Evolutionary conservation across 2,113 vertebrate species (phyloP).

Genomic region (Egretta garzetta): DNA sequence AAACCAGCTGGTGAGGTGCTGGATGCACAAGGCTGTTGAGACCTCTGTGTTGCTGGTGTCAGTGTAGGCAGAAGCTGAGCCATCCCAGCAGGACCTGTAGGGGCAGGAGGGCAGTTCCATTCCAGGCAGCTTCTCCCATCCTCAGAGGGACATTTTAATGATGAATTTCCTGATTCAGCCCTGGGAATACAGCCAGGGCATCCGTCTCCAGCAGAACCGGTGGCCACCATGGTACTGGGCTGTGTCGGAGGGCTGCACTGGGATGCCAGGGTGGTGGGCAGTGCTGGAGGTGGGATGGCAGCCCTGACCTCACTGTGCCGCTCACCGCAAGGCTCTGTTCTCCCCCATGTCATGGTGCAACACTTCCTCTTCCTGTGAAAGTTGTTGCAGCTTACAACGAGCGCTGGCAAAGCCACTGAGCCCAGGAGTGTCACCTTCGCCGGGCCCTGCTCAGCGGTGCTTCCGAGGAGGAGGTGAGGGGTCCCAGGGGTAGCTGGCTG

Average conservation of each 20-base stretch:
- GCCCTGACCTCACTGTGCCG: not conserved
- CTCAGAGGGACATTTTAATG: not conserved
- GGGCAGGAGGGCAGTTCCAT: not conserved
- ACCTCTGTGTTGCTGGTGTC: not conserved
- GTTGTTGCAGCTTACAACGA: not conserved
- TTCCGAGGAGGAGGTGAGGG: not conserved
- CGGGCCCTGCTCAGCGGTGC: fast-evolving
- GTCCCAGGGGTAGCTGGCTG: not conserved
- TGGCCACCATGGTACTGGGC: fast-evolving
- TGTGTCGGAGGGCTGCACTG: fast-evolving
- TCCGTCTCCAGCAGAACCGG: fast-evolving
- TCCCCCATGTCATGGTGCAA: not conserved
- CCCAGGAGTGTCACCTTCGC: fast-evolving
- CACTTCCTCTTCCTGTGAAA: not conserved
- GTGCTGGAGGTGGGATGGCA: fast-evolving
- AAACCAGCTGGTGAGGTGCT: not conserved
- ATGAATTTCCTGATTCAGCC: not conserved
- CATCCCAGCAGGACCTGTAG: not conserved
- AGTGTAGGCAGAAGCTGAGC: not conserved
- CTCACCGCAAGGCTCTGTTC: fast-evolving
- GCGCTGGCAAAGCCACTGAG: fast-evolving
- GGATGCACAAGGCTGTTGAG: not conserved
- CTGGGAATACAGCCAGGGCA: not conserved
- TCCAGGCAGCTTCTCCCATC: not conserved
- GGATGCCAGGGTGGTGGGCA: not conserved